Evolutionary conservation across 2,888 invertebrate genomes (phyloP), one percentile per base, ranked within the genome.

Genomic region (Melanostoma scalare): DNA sequence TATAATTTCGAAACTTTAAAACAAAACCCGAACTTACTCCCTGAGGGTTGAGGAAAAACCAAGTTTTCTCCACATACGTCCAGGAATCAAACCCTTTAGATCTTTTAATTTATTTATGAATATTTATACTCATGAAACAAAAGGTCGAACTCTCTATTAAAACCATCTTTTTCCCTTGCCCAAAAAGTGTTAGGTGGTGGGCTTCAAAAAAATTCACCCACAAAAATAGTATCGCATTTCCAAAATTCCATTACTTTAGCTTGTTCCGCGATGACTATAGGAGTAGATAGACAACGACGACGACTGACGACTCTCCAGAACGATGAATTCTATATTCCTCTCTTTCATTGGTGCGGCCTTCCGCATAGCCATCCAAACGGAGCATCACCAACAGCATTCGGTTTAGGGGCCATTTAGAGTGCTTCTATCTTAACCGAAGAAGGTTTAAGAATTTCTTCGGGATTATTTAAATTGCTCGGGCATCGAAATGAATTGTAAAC

Each of bases 381-480:
- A 36, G 33, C 52, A 20, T 1, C 55, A 60, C 56, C 46, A 35
- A 42, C 68, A 77, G 71, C 52, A 68, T 69, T 82, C 42, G 78
- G 78, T 69, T 82, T 65, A 78, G 78, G 73, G 72, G 82, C 82
- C 65, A 78, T 77, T 82, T 82, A 78, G 78, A 82, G 82, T 82
- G 78, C 73, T 78, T 69, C 82, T 48, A 82, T 69, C 73, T 78
- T 69, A 69, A 73, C 73, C 73, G 52, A 48, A n/a, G 58, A 48
- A 69, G 73, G 68, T 73, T 78, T 78, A 82, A 82, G 78, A 78
- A 82, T 82, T 82, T 82, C 82, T 85, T 85, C 77, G 86, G 86
- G 86, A 86, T 86, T 86, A 86, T 86, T 86, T 86, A 86, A 86
- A 86, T 86, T 86, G 84, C 85, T 84, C 81, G 74, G 84, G 85